These are phyloP conservation scores for Eristalis arbustorum DNA, from an alignment of 2,888 invertebrate species.

Conservation along the genomic window DNA sequence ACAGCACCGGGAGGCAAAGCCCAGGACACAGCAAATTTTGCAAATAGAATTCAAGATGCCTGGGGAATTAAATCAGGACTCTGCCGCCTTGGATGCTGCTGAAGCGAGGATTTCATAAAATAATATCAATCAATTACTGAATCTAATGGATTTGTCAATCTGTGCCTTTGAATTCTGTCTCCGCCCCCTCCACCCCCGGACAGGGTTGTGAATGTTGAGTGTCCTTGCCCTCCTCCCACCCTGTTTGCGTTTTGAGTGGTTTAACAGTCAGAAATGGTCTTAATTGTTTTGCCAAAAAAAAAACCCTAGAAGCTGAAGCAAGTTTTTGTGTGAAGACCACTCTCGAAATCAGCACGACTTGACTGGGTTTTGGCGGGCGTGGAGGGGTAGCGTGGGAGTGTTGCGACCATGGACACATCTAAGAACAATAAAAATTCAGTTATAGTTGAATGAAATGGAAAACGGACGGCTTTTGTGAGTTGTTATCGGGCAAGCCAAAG, in stretches of 20 bases:
- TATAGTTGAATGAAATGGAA: not conserved
- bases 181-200: not conserved
- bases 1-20: not conserved
- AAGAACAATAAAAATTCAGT: not conserved
- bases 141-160: slow-evolving; percentile 55
- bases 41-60: slow-evolving; percentile 49
- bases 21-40: slow-evolving; percentile 13
- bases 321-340: not conserved
- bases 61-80: slow-evolving; percentile 40
- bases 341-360: not conserved
- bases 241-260: not conserved
- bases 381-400: not conserved
- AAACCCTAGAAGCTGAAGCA: not conserved
- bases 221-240: not conserved
- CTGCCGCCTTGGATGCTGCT: not conserved
- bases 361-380: not conserved
- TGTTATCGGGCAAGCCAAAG: not conserved
- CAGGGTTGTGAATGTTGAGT: not conserved
- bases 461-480: not conserved
- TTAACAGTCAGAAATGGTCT: not conserved
- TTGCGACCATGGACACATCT: not conserved
- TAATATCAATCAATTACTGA: slow-evolving; percentile 64
- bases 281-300: not conserved
- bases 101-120: slow-evolving; percentile 42
- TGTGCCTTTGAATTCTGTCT: not conserved